Evolutionary conservation across 1,140 invertebrate species (phyloP).

Genomic region (Amphibalanus amphitrite): DNA sequence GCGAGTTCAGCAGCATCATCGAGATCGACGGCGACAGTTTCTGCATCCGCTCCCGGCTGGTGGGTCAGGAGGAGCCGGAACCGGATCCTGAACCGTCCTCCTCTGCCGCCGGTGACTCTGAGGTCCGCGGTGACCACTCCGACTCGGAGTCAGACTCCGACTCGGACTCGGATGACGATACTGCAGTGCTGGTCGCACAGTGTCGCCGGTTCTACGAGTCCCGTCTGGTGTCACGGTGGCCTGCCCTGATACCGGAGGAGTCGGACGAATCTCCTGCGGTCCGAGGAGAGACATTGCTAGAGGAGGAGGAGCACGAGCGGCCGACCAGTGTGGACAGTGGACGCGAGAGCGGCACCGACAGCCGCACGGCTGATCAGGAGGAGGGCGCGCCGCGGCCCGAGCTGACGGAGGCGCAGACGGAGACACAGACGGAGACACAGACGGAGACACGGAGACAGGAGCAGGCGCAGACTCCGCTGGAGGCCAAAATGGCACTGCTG

Average conservation of each 20-base stretch:
- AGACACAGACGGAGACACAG: no score
- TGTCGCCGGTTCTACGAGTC: not conserved
- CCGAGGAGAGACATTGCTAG: no score
- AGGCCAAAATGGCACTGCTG: not conserved
- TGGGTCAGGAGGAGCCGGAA: not conserved
- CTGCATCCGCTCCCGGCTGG: not conserved
- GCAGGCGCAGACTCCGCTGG: not conserved
- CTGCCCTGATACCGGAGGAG: not conserved
- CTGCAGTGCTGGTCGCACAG: not conserved
- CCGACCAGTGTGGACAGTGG: not conserved
- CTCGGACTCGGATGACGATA: not conserved
- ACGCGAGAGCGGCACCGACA: not conserved
- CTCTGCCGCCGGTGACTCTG: not conserved
- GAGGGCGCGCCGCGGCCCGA: not conserved
- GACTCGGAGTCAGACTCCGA: not conserved
- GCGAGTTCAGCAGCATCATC: not conserved
- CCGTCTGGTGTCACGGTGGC: not conserved
- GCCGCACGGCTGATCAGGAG: not conserved
- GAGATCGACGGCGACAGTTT: not conserved
- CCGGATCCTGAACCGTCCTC: no score
- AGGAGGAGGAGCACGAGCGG: not conserved
- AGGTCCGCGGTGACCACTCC: no score
- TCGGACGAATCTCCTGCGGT: no score
- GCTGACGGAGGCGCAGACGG: no score
- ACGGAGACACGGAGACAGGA: no score